Evolutionary conservation across 2,888 invertebrate species (phyloP), one percentile per base, ranked within the genome.

Genomic region (Patella caerulea): DNA sequence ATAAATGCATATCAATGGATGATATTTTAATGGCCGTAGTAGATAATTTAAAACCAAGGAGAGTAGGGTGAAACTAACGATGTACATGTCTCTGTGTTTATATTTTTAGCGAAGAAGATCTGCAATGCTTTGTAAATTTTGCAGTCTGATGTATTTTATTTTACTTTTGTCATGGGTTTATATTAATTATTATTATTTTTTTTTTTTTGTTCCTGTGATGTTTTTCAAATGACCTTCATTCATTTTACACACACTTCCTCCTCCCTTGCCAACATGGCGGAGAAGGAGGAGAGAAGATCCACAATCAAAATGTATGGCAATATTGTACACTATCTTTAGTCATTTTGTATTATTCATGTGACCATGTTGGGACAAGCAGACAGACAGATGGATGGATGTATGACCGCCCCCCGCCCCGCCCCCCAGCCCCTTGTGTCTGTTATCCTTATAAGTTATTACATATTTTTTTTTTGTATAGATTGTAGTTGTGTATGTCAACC

Each of bases 271-370:
- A 45, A 9, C 45, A 45, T 45, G 45, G 45, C 45, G 9, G 45
- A 65, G 11, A 65, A 65, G 65, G 24, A 14, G 65, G 19, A 65
- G 19, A 65, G 65, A 19, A 7, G 24, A 65, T 65, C 24, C 65
- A 76, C 76, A 76, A 76, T 76, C 76, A 76, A 76, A 76, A 76
- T 76, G 72, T 76, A 76, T 73, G 76, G 76, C 76, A 76, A 76
- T 76, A 76, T 76, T 76, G 76, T 76, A 76, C 59, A 24, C 14
- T 76, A 76, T 72, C 72, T 76, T 76, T 73, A 76, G 76, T 76
- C 76, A 76, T 76, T 76, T 76, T 76, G 59, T 76, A 76, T 72
- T 76, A 72, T 73, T 76, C 76, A 76, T 76, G 69, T 76, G 72
- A 72, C 59, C 7, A 55, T 72, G 72, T 76, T 72, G 76, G 65